Conservation (phyloP, 2,113 vertebrate genomes). For the Stigmatopora nigra region DNA sequence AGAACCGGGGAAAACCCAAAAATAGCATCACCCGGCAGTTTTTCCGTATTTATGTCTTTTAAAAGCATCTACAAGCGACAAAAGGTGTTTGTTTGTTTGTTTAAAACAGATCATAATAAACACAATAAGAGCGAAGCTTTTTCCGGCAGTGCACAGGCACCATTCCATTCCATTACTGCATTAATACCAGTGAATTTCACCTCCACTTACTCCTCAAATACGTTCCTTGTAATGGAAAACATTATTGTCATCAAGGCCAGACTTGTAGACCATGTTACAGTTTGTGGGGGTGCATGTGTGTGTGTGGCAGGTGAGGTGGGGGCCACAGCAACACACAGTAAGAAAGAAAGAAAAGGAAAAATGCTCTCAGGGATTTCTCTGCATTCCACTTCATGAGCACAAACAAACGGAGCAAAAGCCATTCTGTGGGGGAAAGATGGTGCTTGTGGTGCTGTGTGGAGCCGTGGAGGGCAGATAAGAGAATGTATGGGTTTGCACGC, state of each 20-base stretch:
- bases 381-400: slow-evolving; percentile 66
- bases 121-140: slow-evolving; percentile 4
- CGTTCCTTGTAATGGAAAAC: slow-evolving; percentile 49
- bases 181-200: slow-evolving; percentile 39
- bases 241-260: slow-evolving; percentile 59
- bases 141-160: neutral
- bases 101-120: slow-evolving; percentile 23
- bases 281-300: slow-evolving; percentile 15
- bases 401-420: slow-evolving; percentile 62
- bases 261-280: slow-evolving; percentile 22
- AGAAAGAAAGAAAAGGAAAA: slow-evolving; percentile 25
- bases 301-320: neutral
- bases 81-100: slow-evolving; percentile 12
- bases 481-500: slow-evolving; percentile 11
- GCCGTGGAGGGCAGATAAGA: slow-evolving; percentile 21
- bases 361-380: slow-evolving; percentile 66
- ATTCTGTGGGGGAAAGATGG: slow-evolving; percentile 52
- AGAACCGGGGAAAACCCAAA: neutral
- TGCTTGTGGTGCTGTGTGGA: neutral
- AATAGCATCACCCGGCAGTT: neutral
- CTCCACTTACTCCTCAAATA: slow-evolving; percentile 39
- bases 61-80: neutral
- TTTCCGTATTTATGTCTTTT: slow-evolving; percentile 13
- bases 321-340: slow-evolving; percentile 42
- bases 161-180: slow-evolving; percentile 34